Percentiles rank a stretch among this genome's conserved stretches.
Evolutionary conservation across 1,140 invertebrate species (phyloP).

Genomic region (Sweltsa coloradensis): DNA sequence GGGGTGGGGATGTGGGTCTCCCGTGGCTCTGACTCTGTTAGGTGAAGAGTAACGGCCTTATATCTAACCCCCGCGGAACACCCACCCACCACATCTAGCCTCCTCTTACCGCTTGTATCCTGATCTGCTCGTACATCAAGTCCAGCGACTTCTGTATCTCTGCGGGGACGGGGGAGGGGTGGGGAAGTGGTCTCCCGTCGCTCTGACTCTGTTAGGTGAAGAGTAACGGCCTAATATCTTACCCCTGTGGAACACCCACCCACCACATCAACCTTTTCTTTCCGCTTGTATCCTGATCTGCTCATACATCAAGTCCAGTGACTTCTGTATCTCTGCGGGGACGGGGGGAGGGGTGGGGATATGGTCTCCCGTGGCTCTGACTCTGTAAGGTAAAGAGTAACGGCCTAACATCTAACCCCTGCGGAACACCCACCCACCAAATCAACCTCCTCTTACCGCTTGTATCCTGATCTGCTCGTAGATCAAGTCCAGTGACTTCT

Average conservation of each 20-base stretch:
- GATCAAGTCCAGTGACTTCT: conserved; percentile 69
- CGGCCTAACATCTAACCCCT: too few relatives aligned
- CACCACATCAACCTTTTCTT: too few relatives aligned
- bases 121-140: conserved; percentile 66
- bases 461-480: conserved; percentile 64
- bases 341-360: conserved; percentile 75
- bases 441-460: too few relatives aligned
- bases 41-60: too few relatives aligned
- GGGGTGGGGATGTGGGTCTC: conserved; percentile 76
- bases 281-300: conserved; percentile 66
- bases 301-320: conserved; percentile 66
- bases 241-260: too few relatives aligned
- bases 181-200: conserved; percentile 68
- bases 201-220: conserved; percentile 72
- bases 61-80: too few relatives aligned
- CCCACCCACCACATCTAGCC: too few relatives aligned
- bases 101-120: conserved; percentile 56
- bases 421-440: too few relatives aligned
- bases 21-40: conserved; percentile 67
- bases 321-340: conserved; percentile 68
- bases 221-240: too few relatives aligned
- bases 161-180: conserved; percentile 65
- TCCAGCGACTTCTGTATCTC: conserved; percentile 75
- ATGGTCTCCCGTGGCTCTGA: conserved; percentile 66
- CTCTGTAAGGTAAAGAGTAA: conserved; percentile 31